Evolutionary conservation across 2,888 invertebrate species (phyloP), one percentile per base, ranked within the genome.

Genomic region (Koerneria pararmatus): DNA sequence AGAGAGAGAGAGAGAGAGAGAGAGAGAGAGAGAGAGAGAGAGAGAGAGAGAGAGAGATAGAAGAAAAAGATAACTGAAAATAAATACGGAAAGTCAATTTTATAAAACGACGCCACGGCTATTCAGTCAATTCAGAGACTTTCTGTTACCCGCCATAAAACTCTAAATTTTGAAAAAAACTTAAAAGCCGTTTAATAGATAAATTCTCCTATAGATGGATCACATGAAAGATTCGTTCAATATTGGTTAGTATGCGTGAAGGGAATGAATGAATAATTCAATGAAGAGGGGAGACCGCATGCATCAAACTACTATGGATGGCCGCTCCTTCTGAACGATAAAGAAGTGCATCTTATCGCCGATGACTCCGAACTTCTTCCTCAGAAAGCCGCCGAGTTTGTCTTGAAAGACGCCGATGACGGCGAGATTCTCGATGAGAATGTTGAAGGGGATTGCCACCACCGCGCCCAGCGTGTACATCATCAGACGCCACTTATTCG

Each of bases 271-370:
- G n/a, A n/a, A n/a, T n/a, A n/a, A n/a, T n/a, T n/a, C n/a, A n/a
- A n/a, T n/a, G n/a, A n/a, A n/a, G n/a, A n/a, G n/a, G 46, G n/a
- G 46, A 15, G 46, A 41, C 11, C n/a, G 46, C 11, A 41, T 41
- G 11, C 11, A 41, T 41, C 46, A 64, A 11, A 64, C 64, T 24
- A 64, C 46, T 19, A 64, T 54, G 0, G 64, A 31, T 22, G 54
- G 41, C 24, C 64, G 54, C 56, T 93, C 92, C 85, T 95, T 95
- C 85, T 93, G 92, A 63, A 95, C 95, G 80, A 95, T 90, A 85
- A 95, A 95, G 87, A 95, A 95, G 85, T 92, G 92, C 86, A 94
- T 91, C 86, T 95, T 95, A 83, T 93, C 91, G 22, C 93, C 93
- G 76, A 93, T 88, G 48, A 94, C 87, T 46, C 95, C 95, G 91